A percentile compares a stretch with the other conserved stretches of the same genome.
Evolutionary conservation across 2,797 vertebrate genomes (phyloP).

Genomic region (Macroramphosus scolopax): DNA sequence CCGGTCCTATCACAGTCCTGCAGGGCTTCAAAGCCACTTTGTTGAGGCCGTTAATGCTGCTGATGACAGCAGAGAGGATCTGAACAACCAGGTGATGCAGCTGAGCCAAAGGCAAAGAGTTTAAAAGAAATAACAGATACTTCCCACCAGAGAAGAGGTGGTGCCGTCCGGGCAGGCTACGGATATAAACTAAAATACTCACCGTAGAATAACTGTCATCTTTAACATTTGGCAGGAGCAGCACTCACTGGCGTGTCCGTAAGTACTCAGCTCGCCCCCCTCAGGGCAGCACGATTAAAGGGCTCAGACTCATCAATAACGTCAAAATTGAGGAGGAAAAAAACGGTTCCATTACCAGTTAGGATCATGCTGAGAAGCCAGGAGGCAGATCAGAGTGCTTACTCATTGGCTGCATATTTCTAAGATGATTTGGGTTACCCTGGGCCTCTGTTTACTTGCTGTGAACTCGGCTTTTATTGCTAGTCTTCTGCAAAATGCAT

Average conservation of each 20-base stretch:
- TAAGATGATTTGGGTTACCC: constrained; percentile 30
- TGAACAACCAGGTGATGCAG: constrained; percentile 50
- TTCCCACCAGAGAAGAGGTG: constrained; percentile 17
- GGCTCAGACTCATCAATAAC: constrained; percentile 59
- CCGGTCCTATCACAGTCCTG: constrained; percentile 47
- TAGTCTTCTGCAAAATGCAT: constrained; percentile 18
- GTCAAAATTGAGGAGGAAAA: constrained; percentile 17
- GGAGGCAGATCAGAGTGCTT: constrained; percentile 29
- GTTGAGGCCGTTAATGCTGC: constrained; percentile 64
- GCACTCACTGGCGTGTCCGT: constrained; percentile 39
- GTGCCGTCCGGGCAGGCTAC: constrained; percentile 24
- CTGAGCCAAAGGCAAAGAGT: constrained; percentile 24
- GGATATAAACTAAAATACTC: constrained; percentile 33
- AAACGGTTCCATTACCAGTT: constrained; percentile 19
- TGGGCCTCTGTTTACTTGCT: constrained; percentile 35
- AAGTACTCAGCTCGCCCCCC: constrained; percentile 40
- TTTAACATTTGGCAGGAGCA: constrained; percentile 63
- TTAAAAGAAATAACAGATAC: neutral
- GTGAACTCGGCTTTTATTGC: constrained; percentile 33
- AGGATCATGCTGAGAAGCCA: constrained; percentile 31
- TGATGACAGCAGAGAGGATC: constrained; percentile 55
- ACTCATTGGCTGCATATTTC: constrained; percentile 40
- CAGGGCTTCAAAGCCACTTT: constrained; percentile 70
- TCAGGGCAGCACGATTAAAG: constrained; percentile 60
- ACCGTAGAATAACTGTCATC: constrained; percentile 50